These are phyloP conservation scores for Cylas formicarius DNA, from an alignment of 1,140 invertebrate species.

Conservation along the genomic window DNA sequence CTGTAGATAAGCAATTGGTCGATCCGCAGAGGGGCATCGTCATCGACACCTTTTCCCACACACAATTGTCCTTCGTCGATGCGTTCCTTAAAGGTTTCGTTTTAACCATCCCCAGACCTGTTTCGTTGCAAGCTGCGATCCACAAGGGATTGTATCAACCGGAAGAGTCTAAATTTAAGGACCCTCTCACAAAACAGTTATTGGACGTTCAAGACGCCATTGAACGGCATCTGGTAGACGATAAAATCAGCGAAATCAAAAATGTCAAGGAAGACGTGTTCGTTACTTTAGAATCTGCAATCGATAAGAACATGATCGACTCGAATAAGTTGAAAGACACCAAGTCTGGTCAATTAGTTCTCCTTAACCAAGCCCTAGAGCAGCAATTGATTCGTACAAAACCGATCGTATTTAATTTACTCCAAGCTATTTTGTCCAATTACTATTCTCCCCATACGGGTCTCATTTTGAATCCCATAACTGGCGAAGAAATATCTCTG, in stretches of 20 bases:
- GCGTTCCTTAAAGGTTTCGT: constrained; percentile 67
- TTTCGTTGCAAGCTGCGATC: constrained; percentile 70
- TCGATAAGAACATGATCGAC: constrained; percentile 61
- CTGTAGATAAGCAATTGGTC: constrained; percentile 68
- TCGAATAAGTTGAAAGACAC: constrained; percentile 59
- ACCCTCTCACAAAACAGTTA: constrained; percentile 60
- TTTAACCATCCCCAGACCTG: constrained; percentile 56
- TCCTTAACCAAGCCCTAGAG: constrained; percentile 62
- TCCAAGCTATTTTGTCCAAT: constrained; percentile 69
- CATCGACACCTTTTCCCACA: constrained; percentile 58
- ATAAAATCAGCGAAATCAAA: constrained; percentile 73
- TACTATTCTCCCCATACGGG: constrained; percentile 70
- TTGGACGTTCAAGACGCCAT: constrained; percentile 69
- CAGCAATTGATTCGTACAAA: constrained; percentile 63
- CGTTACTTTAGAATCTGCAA: constrained; percentile 60
- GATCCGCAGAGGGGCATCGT: constrained; percentile 66
- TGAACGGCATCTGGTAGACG: constrained; percentile 70
- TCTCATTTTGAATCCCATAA: constrained; percentile 72
- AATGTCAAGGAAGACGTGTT: constrained; percentile 64
- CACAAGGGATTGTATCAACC: constrained; percentile 63
- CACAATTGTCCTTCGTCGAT: constrained; percentile 58
- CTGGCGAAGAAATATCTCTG: constrained; percentile 65
- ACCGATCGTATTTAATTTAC: constrained; percentile 59
- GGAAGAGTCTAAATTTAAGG: constrained; percentile 61
- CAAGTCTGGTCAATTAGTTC: constrained; percentile 56